Base-by-base conservation (phyloP, 2,797 vertebrate genomes). In the Chaunax sp. region DNA sequence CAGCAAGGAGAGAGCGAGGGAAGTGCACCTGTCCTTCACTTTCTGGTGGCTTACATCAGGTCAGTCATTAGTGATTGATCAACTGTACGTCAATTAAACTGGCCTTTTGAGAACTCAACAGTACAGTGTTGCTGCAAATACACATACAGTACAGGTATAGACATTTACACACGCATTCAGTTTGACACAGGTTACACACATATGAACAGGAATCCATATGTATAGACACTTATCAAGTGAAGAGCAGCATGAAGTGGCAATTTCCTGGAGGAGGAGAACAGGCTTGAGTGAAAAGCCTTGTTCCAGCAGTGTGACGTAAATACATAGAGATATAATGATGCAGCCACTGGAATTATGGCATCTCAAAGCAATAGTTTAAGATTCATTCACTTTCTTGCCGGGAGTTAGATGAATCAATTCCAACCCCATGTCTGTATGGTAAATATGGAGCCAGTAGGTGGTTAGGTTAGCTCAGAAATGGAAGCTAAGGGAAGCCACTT, bases 31-130 rank as follows among this genome's bases (percentile, higher is more conserved):
- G 78, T 97, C 72, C 94, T 92, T 58, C 94, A 96, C 86, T 98
- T 96, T 83, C 90, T 72, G 2, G 95, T 99, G 86, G 96, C 96
- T 28, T 98, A 97, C 81, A 96, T 96, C 90, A 96, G 97, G 98
- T 96, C 64, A 68, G 81, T 72, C 15, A 9, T 38, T 33, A 50
- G 2, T 47, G 5, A 69, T 44, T 10, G 1, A 47, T 60, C 30
- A 51, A 19, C 8, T 22, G 3, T 47, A 28, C 2, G 6, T 9
- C 38, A 15, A 43, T 46, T 23, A 56, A 61, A 28, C 1, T 0
- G 9, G 15, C 22, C 18, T 53, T 28, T 22, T 6, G 7, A 30
- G 14, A 50, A 14, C 2, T 55, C 2, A 13, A 4, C 14, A 43
- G 25, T 6, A 40, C 10, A 38, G 1, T 47, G 5, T 43, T 49